phyloP scores from a whole-genome alignment of 2,113 vertebrate genomes.

The Hippocampus zosterae region DNA sequence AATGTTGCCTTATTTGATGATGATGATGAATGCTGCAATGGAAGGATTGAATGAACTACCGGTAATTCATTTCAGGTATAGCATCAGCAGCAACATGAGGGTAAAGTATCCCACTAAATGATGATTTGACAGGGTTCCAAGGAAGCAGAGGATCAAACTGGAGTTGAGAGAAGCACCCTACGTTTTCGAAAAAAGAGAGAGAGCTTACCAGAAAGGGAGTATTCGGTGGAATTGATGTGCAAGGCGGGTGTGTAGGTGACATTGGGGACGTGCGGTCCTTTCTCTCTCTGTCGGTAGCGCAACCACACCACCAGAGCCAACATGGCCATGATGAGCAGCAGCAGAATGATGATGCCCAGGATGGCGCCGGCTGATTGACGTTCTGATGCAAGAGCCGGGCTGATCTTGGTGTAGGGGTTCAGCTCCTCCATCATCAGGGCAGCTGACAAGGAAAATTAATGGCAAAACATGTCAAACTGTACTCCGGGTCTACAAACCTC shows the following conservation, averaged over 20 bases:
- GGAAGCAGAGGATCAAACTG: no score
- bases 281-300: slow-evolving; percentile 82
- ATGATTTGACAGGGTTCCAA: not conserved
- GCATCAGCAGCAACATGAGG: not conserved
- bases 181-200: no score
- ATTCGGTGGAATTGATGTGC: slow-evolving; percentile 86
- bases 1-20: not conserved
- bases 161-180: no score
- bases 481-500: not conserved
- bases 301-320: slow-evolving; percentile 85
- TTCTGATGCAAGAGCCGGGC: slow-evolving; percentile 85
- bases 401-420: slow-evolving; percentile 95
- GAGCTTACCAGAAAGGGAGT: slow-evolving; percentile 85
- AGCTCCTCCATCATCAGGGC: slow-evolving; percentile 93
- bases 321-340: slow-evolving; percentile 84
- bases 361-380: slow-evolving; percentile 85
- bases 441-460: slow-evolving; percentile 63
- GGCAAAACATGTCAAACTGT: not conserved
- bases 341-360: slow-evolving; percentile 83
- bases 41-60: not conserved
- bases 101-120: not conserved
- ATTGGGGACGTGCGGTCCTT: slow-evolving; percentile 82
- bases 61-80: not conserved
- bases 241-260: slow-evolving; percentile 88
- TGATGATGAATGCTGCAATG: not conserved